Percentiles rank a stretch among this genome's conserved stretches.
These are phyloP conservation scores for Rhopilema esculentum DNA, from an alignment of 30 jellyfish, hydroid and myxozoan genomes.

Conservation along the genomic window DNA sequence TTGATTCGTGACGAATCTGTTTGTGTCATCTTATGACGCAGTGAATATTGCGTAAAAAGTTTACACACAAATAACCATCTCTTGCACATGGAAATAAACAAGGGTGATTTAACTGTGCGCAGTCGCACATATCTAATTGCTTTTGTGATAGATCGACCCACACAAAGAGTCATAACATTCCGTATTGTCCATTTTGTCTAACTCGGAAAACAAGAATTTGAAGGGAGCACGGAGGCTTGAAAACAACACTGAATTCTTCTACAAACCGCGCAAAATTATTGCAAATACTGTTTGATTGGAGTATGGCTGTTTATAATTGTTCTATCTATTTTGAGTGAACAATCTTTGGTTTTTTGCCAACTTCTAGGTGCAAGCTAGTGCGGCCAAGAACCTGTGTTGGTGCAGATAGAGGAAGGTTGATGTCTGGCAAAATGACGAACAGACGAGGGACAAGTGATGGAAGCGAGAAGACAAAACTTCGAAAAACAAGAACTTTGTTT, in stretches of 20 bases:
- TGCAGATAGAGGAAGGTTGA: constrained; percentile 2
- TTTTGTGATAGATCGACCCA: constrained; percentile 1
- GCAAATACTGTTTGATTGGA: background rate
- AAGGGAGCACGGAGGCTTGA: background rate
- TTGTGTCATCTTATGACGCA: constrained; percentile 2
- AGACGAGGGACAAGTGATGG: constrained; percentile 51
- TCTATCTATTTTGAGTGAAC: background rate
- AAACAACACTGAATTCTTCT: background rate
- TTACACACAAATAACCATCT: background rate
- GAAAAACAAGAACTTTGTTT: constrained; percentile 45
- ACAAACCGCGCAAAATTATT: constrained; percentile 29
- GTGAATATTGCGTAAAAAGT: background rate
- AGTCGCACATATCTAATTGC: constrained; percentile 32
- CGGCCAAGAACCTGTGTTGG: constrained; percentile 40
- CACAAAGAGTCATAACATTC: constrained; percentile 13
- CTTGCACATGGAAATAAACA: background rate
- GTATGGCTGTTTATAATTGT: background rate
- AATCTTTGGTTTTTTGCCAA: constrained; percentile 22
- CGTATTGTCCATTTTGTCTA: constrained; percentile 24
- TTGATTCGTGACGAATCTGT: background rate
- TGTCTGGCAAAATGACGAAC: constrained; percentile 45
- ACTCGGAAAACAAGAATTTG: background rate
- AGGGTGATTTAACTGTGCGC: background rate
- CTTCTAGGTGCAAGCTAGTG: constrained; percentile 37
- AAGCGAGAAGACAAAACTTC: constrained; percentile 46